Evolutionary conservation across 2,888 invertebrate genomes (phyloP), one percentile per base, ranked within the genome.

Genomic region (Sarcophaga variegata): DNA sequence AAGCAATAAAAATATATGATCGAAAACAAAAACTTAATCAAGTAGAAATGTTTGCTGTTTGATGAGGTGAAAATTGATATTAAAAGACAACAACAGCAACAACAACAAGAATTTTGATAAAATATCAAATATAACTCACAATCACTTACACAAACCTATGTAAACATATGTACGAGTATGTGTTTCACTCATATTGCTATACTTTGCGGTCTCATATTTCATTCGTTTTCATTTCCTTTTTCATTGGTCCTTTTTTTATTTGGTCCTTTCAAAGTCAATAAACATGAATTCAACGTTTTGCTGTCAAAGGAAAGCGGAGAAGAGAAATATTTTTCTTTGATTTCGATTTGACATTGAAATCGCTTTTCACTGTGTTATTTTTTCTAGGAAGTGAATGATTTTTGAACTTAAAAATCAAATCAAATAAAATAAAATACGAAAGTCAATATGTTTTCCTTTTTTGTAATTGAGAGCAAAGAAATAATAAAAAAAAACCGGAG

Each of bases 21-120:
- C 12, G 69, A 3, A n/a, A 14, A 3, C 12, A 69, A 74, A 71
- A 76, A 76, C 79, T 71, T 71, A 84, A 84, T 84, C 79, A 80
- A 84, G 66, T 76, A 72, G 20, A 83, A 79, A 54, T 78, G 80
- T 71, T 77, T 77, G 66, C 59, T 83, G 74, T 67, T 27, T 67
- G 81, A 72, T 81, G 81, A 74, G 47, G 81, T 81, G 81, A 74
- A 81, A 81, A 74, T 74, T 67, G 62, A 37, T 72, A 64, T 80
- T 64, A 10, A 14, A 14, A 27, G 66, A 66, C 45, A 20, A 72
- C n/a, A 70, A 37, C 37, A 37, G 37, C 25, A 22, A 22, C 14
- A 17, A 62, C n/a, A 62, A 62, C 6, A 62, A 62, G 6, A 20
- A 20, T 5, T 20, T 22, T 62, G 22, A n/a, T 37, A 37, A 37